Percentiles rank a stretch among this genome's conserved stretches.
Conservation (phyloP, 1,140 invertebrate species). For the Wiebesia pumilae region DNA sequence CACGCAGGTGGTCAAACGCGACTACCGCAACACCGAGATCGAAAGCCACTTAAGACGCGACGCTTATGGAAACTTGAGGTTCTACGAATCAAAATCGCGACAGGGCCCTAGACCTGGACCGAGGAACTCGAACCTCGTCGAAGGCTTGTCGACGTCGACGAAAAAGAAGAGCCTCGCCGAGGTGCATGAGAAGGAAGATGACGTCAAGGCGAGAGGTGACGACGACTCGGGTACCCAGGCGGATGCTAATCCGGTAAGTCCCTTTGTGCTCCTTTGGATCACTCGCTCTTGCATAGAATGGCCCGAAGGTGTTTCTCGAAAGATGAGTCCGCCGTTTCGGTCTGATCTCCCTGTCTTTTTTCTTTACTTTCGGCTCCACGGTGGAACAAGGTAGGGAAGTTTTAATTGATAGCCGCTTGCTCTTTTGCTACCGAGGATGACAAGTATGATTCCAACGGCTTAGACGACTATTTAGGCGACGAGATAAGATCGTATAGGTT, state of each 20-base stretch:
- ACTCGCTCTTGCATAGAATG: neutral
- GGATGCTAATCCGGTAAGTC: slow-evolving; percentile 44
- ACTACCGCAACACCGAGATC: slow-evolving; percentile 63
- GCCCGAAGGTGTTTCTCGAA: neutral
- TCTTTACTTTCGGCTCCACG: too few species aligned
- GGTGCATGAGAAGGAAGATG: neutral
- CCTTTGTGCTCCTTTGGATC: neutral
- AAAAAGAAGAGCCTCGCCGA: slow-evolving; percentile 5
- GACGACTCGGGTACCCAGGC: slow-evolving; percentile 32
- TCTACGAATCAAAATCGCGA: slow-evolving; percentile 51
- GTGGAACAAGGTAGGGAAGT: too few species aligned
- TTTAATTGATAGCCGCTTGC: neutral
- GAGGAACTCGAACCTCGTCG: slow-evolving; percentile 38
- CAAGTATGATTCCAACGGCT: neutral
- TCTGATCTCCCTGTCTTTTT: neutral
- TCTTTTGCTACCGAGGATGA: neutral
- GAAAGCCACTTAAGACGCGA: slow-evolving; percentile 63
- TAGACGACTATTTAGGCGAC: too few species aligned
- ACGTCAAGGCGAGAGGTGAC: neutral
- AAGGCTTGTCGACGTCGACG: neutral
- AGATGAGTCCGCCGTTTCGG: slow-evolving; percentile 10
- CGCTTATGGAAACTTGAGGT: slow-evolving; percentile 59
- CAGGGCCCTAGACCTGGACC: neutral
- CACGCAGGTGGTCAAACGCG: slow-evolving; percentile 56
- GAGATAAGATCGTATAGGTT: neutral